These are phyloP conservation scores for Emydocephalus ijimae DNA, from an alignment of 2,113 vertebrate genomes.

Conservation along the genomic window DNA sequence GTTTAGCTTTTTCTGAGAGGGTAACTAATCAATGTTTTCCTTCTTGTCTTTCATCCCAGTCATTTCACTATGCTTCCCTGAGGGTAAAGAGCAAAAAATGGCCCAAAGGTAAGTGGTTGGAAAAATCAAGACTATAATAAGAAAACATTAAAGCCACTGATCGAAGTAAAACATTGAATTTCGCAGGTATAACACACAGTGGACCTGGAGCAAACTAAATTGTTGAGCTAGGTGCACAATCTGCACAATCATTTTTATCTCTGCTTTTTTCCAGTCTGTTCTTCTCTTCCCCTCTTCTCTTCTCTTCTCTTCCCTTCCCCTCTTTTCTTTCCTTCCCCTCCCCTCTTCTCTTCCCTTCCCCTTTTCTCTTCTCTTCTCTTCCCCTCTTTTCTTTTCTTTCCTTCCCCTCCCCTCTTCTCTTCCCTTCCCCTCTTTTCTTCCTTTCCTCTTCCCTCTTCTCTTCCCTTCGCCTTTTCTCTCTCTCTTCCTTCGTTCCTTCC, in stretches of 20 bases:
- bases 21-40: slow-evolving; percentile 20
- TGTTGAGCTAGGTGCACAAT: background rate
- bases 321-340: background rate
- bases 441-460: background rate
- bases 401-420: background rate
- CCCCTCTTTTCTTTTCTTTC: background rate
- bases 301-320: accelerated
- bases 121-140: background rate
- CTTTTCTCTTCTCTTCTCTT: no score
- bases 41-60: slow-evolving; percentile 67
- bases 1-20: background rate
- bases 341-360: no score
- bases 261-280: background rate
- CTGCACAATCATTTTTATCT: background rate
- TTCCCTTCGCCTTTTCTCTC: background rate
- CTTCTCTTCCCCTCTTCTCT: accelerated
- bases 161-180: background rate
- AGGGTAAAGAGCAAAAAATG: slow-evolving; percentile 89
- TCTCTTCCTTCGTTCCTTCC: background rate
- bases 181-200: background rate
- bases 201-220: background rate
- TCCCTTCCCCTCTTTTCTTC: background rate
- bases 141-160: background rate
- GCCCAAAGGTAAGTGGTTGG: slow-evolving; percentile 78
- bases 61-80: slow-evolving; percentile 86